These are phyloP conservation scores for Ophraella communa DNA, from an alignment of 2,888 invertebrate species.

Conservation along the genomic window DNA sequence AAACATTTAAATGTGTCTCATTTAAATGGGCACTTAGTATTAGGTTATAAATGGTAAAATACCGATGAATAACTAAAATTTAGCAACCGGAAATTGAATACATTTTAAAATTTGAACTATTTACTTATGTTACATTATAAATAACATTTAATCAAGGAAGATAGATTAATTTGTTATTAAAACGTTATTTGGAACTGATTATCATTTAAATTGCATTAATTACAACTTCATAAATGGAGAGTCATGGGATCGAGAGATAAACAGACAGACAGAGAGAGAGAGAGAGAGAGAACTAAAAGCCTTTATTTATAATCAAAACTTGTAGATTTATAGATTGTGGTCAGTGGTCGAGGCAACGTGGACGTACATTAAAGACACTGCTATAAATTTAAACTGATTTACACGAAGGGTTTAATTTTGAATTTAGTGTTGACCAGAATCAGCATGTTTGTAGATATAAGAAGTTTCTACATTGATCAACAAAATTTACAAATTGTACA, in stretches of 20 bases:
- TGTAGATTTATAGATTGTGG: not conserved
- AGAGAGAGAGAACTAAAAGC: not conserved
- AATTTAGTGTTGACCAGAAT: not conserved
- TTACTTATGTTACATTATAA: not conserved
- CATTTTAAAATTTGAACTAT: not conserved
- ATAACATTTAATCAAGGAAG: not conserved
- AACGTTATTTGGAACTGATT: not conserved
- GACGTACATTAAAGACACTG: not conserved
- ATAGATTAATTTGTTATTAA: not conserved
- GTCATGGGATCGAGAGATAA: not conserved
- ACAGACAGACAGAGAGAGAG: not conserved
- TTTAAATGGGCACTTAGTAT: no score
- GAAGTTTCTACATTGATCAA: no score
- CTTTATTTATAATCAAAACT: not conserved
- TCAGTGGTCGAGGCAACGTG: not conserved
- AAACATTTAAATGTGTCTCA: no score
- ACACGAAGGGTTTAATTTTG: not conserved
- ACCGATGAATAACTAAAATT: not conserved
- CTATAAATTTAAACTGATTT: not conserved
- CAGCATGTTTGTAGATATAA: not conserved
- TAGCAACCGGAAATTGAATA: not conserved
- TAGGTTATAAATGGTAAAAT: not conserved
- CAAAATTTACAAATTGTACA: no score
- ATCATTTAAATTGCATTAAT: slow-evolving; percentile 3
- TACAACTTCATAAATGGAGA: not conserved